Base-by-base conservation (phyloP, 2,888 invertebrate genomes). In the Tipula helvola region DNA sequence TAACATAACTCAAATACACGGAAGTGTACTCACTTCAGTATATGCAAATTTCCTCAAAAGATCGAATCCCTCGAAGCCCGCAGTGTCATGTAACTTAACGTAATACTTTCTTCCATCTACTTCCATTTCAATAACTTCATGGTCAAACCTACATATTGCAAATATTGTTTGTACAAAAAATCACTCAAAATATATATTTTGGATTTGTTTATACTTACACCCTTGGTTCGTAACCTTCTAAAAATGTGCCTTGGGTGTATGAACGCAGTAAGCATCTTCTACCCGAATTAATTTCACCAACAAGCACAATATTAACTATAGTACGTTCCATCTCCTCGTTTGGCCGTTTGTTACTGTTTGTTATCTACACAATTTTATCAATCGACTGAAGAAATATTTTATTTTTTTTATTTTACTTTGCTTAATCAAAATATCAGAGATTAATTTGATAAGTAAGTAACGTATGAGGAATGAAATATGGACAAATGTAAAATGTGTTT, bases 61-160 rank as follows among this genome's bases (percentile, higher is more conserved):
- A 13, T 87, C 87, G 36, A 87, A 87, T 13, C 86, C 87, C 28
- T 87, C 87, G 18, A 87, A 87, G 8, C 87, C 87, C 3, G 87
- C 87, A 10, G 87, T 87, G 44, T 87, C 87, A 86, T 86, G 83
- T 13, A 87, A 18, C 44, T 86, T 87, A 2, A 87, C 39, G 8
- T 47, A 36, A 86, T 87, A 86, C 36, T n/a, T 84, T 57, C 13
- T 41, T 4, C 83, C 86, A 85, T 87, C 83, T 13, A 87, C 12
- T 44, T 28, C 36, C 12, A 87, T 5, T 12, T 84, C 87, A 86
- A 87, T 87, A 3, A 83, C 87, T 39, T 87, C 87, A 85, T 85
- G 86, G 42, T 87, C 87, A 52, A 87, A 87, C 4, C 87, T 87
- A n/a, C n/a, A 42, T n/a, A 71, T 47, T 28, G 8, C 18, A n/a